A percentile compares a stretch with the other conserved stretches of the same genome.
Evolutionary conservation across 2,797 vertebrate genomes (phyloP).

Genomic region (Meriones psammophilus): DNA sequence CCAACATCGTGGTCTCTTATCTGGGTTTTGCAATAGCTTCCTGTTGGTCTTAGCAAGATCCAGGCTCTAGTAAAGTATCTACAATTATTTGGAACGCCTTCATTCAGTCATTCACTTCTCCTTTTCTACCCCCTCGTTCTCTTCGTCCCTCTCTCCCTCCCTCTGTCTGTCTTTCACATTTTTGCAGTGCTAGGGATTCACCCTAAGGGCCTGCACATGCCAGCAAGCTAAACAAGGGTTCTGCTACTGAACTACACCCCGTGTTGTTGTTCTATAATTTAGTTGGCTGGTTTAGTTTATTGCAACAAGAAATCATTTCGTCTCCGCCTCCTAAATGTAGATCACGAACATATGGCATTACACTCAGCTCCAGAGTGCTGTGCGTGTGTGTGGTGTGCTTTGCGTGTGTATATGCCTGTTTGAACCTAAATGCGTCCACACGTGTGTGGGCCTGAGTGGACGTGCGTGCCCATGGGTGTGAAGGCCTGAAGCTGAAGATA

Average conservation of each 20-base stretch:
- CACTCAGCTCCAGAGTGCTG: background rate
- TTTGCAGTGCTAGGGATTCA: background rate
- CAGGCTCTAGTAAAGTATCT: background rate
- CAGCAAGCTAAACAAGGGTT: background rate
- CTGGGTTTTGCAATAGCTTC: background rate
- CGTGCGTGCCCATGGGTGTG: background rate
- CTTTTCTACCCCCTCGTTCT: background rate
- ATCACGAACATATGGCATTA: background rate
- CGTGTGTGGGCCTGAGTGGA: background rate
- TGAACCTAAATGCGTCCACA: background rate
- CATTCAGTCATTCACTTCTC: background rate
- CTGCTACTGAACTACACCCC: background rate
- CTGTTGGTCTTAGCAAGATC: slow-evolving; percentile 12
- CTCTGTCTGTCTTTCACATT: background rate
- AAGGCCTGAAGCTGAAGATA: background rate
- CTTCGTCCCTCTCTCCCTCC: background rate
- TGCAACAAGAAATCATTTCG: background rate
- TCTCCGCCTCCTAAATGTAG: background rate
- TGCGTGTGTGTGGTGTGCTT: no score
- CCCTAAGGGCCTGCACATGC: background rate
- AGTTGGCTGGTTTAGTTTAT: background rate
- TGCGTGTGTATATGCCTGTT: no score
- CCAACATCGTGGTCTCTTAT: background rate
- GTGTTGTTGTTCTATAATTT: background rate
- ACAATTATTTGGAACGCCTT: background rate